Conservation (phyloP, 2,113 vertebrate species). For the Indri indri region DNA sequence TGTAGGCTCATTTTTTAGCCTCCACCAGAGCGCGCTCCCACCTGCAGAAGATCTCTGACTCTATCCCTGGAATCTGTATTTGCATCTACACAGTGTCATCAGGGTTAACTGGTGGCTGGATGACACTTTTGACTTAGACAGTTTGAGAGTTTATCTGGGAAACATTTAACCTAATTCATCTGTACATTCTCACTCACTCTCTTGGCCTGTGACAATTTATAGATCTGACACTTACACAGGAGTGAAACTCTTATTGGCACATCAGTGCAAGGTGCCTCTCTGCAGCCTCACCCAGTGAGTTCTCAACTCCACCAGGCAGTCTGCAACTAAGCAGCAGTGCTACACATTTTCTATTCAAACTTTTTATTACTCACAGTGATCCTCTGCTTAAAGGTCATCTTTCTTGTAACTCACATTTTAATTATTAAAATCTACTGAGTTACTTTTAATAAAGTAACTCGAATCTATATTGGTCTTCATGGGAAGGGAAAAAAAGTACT, state of each 20-base stretch:
- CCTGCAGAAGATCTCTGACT: neutral
- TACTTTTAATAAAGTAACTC: neutral
- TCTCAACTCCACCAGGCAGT: neutral
- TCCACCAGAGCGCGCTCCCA: neutral
- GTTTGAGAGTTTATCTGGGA: neutral
- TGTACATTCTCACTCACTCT: neutral
- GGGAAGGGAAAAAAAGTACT: neutral
- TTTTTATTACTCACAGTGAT: neutral
- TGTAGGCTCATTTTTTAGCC: neutral
- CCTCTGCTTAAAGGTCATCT: neutral
- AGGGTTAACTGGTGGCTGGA: neutral
- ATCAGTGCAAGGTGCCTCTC: neutral
- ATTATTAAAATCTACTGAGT: neutral
- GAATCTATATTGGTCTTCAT: neutral
- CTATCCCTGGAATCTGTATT: neutral
- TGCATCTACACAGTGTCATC: neutral
- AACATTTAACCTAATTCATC: neutral
- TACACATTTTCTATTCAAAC: neutral
- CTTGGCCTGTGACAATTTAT: neutral
- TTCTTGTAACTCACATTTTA: slow-evolving; percentile 22
- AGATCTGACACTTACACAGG: neutral
- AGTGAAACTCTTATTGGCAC: neutral
- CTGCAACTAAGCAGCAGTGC: neutral
- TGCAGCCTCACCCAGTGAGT: neutral
- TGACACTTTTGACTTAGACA: neutral